Evolutionary conservation across 2,113 vertebrate species (phyloP), one percentile per base, ranked within the genome.

Genomic region (Cottus gobio): DNA sequence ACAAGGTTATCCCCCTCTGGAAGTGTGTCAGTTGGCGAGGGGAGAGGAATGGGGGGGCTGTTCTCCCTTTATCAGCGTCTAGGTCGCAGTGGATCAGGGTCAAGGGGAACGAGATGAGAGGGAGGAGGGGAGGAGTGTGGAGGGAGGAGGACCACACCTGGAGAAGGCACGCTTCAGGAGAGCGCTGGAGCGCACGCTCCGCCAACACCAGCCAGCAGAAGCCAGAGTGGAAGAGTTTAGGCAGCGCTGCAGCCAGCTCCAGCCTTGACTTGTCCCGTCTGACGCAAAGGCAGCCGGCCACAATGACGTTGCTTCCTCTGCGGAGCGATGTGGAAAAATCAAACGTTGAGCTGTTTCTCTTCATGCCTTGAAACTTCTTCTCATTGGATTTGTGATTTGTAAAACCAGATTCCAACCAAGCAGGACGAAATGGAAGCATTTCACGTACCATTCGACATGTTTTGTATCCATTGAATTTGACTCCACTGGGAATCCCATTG

Each of bases 51-150:
- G 86, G 79, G 1, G 36, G 58, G 77, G 37, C 69, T 63, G 87
- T 82, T 70, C 77, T 85, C 58, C 80, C 0, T 11, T 88, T 93
- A 93, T 93, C 91, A 61, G 60, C 36, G 11, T 71, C 50, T 31
- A 82, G 85, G 89, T 84, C 68, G 0, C 61, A 26, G 56, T 1
- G 26, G 79, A 88, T 93, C 91, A 91, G 87, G 90, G 91, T 92
- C 85, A 91, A 90, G 91, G 89, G 85, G 84, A 93, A 76, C 48
- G 10, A 92, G 86, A 91, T 91, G 92, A 93, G 90, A 90, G 82
- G 78, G 28, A 80, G 50, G 63, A 65, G 64, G 63, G 46, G 79
- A 52, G 42, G 54, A 57, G 75, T 30, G 31, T 18, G 11, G 42
- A 39, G 65, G 66, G 57, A 61, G 84, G 72, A 73, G 85, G 90